Base-by-base conservation (phyloP, 2,888 invertebrate genomes). In the Uloborus plumipes region DNA sequence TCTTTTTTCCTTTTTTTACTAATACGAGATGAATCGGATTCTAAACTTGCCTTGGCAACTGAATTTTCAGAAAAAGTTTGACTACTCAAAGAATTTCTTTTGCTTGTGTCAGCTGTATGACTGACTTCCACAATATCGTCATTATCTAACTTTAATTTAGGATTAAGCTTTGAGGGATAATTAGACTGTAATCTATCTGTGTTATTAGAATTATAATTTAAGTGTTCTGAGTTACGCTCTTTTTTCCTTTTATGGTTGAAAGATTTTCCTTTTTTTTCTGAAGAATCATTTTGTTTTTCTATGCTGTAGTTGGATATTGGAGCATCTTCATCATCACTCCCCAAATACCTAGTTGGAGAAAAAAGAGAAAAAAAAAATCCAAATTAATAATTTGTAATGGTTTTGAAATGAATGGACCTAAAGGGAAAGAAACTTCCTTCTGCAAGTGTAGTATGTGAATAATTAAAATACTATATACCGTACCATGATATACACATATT, bases 271-370 rank as follows among this genome's bases (percentile, higher is more conserved):
- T 18, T 64, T 3, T 7, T 18, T 47, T 64, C 49, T 64, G 16
- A 47, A 3, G 9, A 31, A 39, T n/a, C 15, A 3, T 59, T 13
- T 20, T 16, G 11, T 2, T 18, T 13, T 62, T 26, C 4, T 9
- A 3, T 31, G 13, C 16, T 14, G 13, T 31, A 31, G 16, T 3
- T 31, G 15, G 22, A 31, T 13, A 15, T 14, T 14, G 16, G 3
- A 62, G 18, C 49, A 20, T 72, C 62, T 9, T 70, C 75, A 70
- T 73, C 80, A 73, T 81, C 79, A 80, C 76, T 84, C 4, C 81
- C 84, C 72, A 53, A 62, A 67, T 83, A 85, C 31, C 85, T 85
- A 66, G 16, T 65, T 39, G 65, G 58, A 49, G 18, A 55, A 6
- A 55, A 18, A 55, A 55, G 16, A 15, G 6, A 39, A 7, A 11